Base-by-base conservation (phyloP, 2,888 invertebrate genomes). In the Timema podura region DNA sequence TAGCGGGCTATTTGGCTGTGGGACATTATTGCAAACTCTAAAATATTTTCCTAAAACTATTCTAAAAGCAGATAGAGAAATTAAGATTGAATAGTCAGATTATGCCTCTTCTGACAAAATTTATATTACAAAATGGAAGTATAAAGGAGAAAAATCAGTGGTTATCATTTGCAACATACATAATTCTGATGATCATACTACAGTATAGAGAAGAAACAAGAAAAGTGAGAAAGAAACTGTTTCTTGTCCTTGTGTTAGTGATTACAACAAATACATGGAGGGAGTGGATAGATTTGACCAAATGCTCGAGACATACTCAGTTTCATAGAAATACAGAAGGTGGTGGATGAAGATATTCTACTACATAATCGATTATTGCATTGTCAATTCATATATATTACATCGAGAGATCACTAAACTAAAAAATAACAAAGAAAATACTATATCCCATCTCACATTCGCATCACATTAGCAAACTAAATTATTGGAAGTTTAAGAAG, bases 261-360 rank as follows among this genome's bases (percentile, higher is more conserved):
- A 76, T 69, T 79, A 78, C 69, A 78, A 77, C 70, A 72, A 72
- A 68, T 75, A 74, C 66, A 78, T 78, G 77, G 77, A 77, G 45
- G 77, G 74, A 13, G 77, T 78, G 30, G 77, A 79, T 71, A 71
- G 72, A 48, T 76, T 77, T 69, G 77, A 79, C 70, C 76, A 76
- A 72, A 71, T 73, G 13, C 74, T 76, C 72, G 74, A 75, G 16
- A 69, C 70, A 15, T 77, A 78, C 67, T 73, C 51, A 67, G 74
- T 77, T 49, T 67, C 74, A 64, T 76, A 75, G 73, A 77, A 78
- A 71, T 75, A 75, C 67, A 75, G 76, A 59, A 77, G 79, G 75
- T 79, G 78, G 77, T 77, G 77, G 77, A 76, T 76, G 61, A 76
- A 75, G 68, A 70, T 77, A 15, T 77, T 78, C 67, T 78, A 76